Percentiles rank a stretch among this genome's conserved stretches.
Conservation (phyloP, 2,113 vertebrate genomes). For the Chionodraco myersi region DNA sequence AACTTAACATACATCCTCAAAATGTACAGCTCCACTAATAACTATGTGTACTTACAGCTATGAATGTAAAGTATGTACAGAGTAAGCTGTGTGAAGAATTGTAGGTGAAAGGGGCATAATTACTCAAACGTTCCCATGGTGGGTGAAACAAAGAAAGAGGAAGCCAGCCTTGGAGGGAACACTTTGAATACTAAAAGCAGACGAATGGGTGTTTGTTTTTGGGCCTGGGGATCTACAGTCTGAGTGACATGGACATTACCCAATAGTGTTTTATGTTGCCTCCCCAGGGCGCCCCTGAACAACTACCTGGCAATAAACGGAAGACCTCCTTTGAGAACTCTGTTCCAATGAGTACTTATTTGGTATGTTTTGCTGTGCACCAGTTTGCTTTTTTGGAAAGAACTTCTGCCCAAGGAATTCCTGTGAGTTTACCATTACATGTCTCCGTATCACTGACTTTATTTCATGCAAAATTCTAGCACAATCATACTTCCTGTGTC, state of each 20-base stretch:
- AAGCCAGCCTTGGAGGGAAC: not conserved
- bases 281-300: constrained; percentile 68
- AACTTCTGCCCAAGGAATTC: constrained; percentile 77
- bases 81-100: not conserved
- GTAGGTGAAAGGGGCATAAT: not conserved
- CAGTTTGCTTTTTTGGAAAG: constrained; percentile 80
- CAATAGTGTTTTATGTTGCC: not conserved
- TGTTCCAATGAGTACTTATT: constrained; percentile 95
- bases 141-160: not conserved
- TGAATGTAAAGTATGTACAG: not conserved
- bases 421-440: constrained; percentile 68
- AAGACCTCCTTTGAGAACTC: constrained; percentile 88
- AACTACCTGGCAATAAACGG: constrained; percentile 56
- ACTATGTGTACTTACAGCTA: not conserved
- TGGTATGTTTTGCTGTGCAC: constrained; percentile 96
- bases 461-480: too few species aligned
- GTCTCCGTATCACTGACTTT: not conserved
- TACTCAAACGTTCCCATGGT: constrained; percentile 7
- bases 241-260: constrained; percentile 20
- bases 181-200: constrained; percentile 19
- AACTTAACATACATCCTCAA: not conserved
- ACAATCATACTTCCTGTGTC: not conserved
- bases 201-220: constrained; percentile 23
- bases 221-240: not conserved
- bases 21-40: not conserved